Evolutionary conservation across 1,140 invertebrate species (phyloP), one percentile per base, ranked within the genome.

Genomic region (Cyrtorhinus lividipennis): DNA sequence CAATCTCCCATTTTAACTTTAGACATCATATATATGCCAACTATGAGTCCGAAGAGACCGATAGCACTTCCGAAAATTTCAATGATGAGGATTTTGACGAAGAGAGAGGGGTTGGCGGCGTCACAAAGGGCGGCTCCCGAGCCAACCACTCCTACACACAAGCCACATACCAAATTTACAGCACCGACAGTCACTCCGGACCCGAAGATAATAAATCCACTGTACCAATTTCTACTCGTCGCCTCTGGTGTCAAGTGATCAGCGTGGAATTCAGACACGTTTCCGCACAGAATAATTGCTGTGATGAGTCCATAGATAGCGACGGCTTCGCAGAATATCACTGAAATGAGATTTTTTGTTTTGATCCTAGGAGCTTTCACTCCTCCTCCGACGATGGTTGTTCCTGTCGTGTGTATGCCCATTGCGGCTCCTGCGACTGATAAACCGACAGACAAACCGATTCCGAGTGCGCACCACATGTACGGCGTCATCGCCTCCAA

Each of bases 1-100:
- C 15, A 38, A 18, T 77, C 72, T 61, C 80, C 80, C 80, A 81
- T 82, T 68, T 80, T 82, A 1, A 79, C 77, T 72, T 81, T 82
- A 65, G 80, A 81, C 44, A 79, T 81, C 83, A 95, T 91, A 73
- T 96, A 91, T 76, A 98, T 95, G 66, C 91, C 91, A 61, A 97
- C 92, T 75, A 98, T 98, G 15, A 98, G 81, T 63, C 95, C 95
- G 77, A 98, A 98, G 0, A 98, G 81, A 71, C 95, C 95, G 75
- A 98, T 97, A 68, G 94, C 95, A 72, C 89, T 94, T 22, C 92
- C 95, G 74, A 98, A 98, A 73, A 98, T 98, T 79, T 98, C 95
- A 53, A 98, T 87, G 73, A 98, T 95, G 8, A 98, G 81, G 74
- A 98, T 94, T 75, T 96, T 96, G 18, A 98, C 94, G 72, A 98